Conservation (phyloP, 64 coral and sea anemone species). For the Montipora cactus region DNA sequence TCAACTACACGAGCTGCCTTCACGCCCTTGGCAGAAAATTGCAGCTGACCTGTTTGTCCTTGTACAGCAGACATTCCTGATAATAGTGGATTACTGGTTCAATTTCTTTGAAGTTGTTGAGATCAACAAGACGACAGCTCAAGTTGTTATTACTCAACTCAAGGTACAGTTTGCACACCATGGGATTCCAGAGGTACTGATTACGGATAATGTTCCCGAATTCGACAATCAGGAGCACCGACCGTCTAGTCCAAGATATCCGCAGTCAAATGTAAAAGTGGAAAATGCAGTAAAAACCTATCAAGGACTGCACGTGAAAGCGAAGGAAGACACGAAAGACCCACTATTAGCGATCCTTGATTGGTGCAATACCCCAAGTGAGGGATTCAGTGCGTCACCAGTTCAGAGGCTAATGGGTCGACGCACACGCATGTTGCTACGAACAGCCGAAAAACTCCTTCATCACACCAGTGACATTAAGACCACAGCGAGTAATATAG, state of each 20-base stretch:
- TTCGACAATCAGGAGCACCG: neutral
- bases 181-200: slow-evolving; percentile 54
- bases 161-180: slow-evolving; percentile 32
- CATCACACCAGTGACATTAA: slow-evolving; percentile 4
- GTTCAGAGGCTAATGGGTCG: slow-evolving; percentile 16
- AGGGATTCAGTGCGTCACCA: neutral
- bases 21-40: slow-evolving; percentile 50
- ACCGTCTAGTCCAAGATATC: neutral
- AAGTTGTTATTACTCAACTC: slow-evolving; percentile 29
- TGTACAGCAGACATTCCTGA: slow-evolving; percentile 42
- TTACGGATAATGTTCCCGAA: slow-evolving; percentile 30
- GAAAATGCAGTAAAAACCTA: slow-evolving; percentile 8
- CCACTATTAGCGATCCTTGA: neutral
- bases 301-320: neutral
- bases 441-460: slow-evolving; percentile 15
- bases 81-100: slow-evolving; percentile 62
- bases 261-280: slow-evolving; percentile 8
- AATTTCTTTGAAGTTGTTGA: slow-evolving; percentile 67
- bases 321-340: neutral
- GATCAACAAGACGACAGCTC: slow-evolving; percentile 36
- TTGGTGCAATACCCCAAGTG: slow-evolving; percentile 2
- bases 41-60: slow-evolving; percentile 33
- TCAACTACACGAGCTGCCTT: slow-evolving; percentile 19
- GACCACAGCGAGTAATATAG: slow-evolving; percentile 5
- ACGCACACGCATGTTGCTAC: slow-evolving; percentile 40